Conservation (phyloP, 2,113 vertebrate species). For the Oreotragus oreotragus region DNA sequence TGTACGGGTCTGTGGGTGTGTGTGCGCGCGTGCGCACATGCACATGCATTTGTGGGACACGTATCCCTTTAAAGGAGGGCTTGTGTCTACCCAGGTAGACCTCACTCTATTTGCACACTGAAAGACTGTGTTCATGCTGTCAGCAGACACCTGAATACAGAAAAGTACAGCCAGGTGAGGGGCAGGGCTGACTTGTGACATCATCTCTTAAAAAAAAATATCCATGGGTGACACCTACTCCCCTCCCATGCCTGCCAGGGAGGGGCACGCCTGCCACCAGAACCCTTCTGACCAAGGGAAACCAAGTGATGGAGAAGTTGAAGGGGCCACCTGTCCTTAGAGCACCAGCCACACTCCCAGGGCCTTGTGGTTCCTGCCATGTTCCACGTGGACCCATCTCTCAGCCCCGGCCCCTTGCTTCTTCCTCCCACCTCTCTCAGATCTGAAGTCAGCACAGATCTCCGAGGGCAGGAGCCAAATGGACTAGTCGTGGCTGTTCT, state of each 20-base stretch:
- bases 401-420: not conserved
- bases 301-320: not conserved
- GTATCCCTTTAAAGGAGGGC: not conserved
- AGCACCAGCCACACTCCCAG: not conserved
- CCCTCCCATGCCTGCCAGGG: constrained; percentile 43
- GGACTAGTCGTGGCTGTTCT: fast-evolving
- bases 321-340: not conserved
- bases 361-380: not conserved
- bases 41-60: not conserved
- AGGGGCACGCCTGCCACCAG: constrained; percentile 38
- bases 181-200: constrained; percentile 45
- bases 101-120: not conserved
- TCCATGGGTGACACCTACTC: not conserved
- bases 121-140: not conserved
- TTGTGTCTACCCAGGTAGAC: not conserved
- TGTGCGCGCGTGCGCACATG: fast-evolving
- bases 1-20: not conserved
- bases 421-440: not conserved
- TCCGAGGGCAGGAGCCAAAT: not conserved
- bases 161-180: constrained; percentile 32
- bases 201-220: constrained; percentile 47
- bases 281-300: not conserved
- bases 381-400: fast-evolving
- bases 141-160: not conserved
- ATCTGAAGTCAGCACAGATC: not conserved